Evolutionary conservation across 2,888 invertebrate species (phyloP), one percentile per base, ranked within the genome.

Genomic region (Anoplius nigerrimus): DNA sequence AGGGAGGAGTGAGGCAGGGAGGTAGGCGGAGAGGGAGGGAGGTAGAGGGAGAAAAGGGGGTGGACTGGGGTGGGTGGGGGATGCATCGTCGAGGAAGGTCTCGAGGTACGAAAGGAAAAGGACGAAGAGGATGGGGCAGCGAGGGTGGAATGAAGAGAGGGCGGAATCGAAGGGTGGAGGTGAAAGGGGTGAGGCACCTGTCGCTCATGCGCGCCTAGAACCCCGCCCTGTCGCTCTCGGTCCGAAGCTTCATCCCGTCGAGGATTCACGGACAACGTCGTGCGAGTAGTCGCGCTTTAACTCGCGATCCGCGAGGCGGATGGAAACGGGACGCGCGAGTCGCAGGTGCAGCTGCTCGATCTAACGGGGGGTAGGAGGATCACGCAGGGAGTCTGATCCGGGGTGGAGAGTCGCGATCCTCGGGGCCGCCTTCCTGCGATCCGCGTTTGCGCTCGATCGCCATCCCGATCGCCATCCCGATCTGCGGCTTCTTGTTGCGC

Each of bases 171-270:
- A 68, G 67, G 53, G 69, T 66, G 46, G 58, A n/a, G 48, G 45
- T 46, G 48, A 18, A n/a, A 21, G 21, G 48, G 22, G 20, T 21
- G 21, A 21, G 20, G 53, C 21, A 62, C 34, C 54, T 27, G 58
- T 71, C 70, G 86, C 83, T 87, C 84, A 80, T 83, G 87, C 87
- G 87, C 86, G 78, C 24, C 70, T 78, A 68, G 86, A 87, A 87
- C 87, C 87, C 86, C 87, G 88, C 87, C 87, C 87, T 86, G 79
- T 85, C 80, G 76, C 78, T 79, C 73, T 75, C 69, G 71, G 69
- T 66, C 65, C 76, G 72, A 69, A 72, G 69, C 62, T 71, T 34
- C 34, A 75, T 76, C 70, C 76, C 76, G 76, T 75, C 68, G 78
- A 78, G 78, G 78, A 76, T 72, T 76, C 73, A 69, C 69, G 62